These are phyloP conservation scores for Girardia tigrina DNA, from an alignment of 2,888 invertebrate genomes.

Conservation along the genomic window DNA sequence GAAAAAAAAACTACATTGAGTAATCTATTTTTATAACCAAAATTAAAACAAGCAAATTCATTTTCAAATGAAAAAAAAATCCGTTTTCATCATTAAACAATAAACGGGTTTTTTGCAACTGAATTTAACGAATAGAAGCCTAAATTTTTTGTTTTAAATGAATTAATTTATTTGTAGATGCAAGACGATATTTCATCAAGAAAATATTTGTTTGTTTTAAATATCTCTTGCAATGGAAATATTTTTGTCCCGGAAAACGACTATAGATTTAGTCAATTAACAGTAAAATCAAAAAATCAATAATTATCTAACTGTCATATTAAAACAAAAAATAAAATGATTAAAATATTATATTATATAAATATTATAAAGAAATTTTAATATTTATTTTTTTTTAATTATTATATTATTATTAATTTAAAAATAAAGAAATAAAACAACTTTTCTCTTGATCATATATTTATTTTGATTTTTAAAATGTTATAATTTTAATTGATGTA, in stretches of 20 bases:
- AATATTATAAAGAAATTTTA: neutral
- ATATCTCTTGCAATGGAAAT: neutral
- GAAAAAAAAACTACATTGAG: too few relatives aligned
- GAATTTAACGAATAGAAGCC: too few relatives aligned
- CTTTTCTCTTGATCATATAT: neutral
- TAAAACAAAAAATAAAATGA: constrained; percentile 2
- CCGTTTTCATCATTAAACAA: too few relatives aligned
- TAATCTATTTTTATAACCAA: too few relatives aligned
- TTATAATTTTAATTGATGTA: too few relatives aligned
- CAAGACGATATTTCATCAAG: constrained; percentile 20
- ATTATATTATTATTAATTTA: too few relatives aligned
- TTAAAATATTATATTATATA: neutral
- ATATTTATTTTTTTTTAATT: neutral
- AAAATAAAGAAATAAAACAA: neutral
- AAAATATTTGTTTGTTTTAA: constrained; percentile 10
- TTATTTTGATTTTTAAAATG: too few relatives aligned
- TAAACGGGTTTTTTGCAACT: too few relatives aligned
- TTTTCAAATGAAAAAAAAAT: too few relatives aligned
- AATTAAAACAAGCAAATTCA: too few relatives aligned
- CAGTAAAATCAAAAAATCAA: constrained; percentile 7
- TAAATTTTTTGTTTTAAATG: too few relatives aligned
- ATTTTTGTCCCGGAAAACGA: constrained; percentile 15
- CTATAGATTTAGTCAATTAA: constrained; percentile 12
- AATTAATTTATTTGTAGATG: neutral
- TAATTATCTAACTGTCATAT: constrained; percentile 16